phyloP scores from a whole-genome alignment of 2,797 vertebrate genomes.

The Loriculus beryllinus region DNA sequence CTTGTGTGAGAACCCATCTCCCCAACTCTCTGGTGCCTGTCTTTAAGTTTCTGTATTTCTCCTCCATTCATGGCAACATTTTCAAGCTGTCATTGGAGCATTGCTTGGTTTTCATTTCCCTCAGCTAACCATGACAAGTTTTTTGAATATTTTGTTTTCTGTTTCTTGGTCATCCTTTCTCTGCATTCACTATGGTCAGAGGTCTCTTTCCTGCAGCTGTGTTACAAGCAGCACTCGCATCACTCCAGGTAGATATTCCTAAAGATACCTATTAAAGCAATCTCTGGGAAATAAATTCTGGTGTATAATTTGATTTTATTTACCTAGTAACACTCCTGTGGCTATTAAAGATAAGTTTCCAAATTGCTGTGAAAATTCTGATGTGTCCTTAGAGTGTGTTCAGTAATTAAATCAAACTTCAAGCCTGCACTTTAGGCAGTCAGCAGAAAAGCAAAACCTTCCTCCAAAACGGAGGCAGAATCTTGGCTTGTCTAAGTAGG shows the following conservation, averaged over 20 bases:
- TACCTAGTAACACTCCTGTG: not conserved
- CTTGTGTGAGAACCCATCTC: not conserved
- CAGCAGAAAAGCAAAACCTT: not conserved
- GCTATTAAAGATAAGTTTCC: not conserved
- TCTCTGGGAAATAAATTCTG: not conserved
- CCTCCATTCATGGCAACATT: slow-evolving; percentile 41
- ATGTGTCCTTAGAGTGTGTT: not conserved
- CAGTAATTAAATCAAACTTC: not conserved
- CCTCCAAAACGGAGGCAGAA: not conserved
- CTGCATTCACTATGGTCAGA: not conserved
- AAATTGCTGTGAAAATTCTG: not conserved
- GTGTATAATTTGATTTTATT: not conserved
- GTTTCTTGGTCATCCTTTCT: not conserved
- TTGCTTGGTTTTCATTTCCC: slow-evolving; percentile 24
- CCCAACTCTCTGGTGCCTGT: not conserved
- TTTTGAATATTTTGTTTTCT: not conserved
- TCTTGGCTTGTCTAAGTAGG: not conserved
- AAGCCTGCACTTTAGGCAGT: not conserved
- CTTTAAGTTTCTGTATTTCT: slow-evolving; percentile 12
- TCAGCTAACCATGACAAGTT: slow-evolving; percentile 18
- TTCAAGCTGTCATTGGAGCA: not conserved
- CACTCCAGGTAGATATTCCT: not conserved
- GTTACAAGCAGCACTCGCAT: fast-evolving
- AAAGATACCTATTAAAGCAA: not conserved
- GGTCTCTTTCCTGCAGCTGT: not conserved